Base-by-base conservation (phyloP, 2,113 vertebrate genomes). In the Coturnix japonica region DNA sequence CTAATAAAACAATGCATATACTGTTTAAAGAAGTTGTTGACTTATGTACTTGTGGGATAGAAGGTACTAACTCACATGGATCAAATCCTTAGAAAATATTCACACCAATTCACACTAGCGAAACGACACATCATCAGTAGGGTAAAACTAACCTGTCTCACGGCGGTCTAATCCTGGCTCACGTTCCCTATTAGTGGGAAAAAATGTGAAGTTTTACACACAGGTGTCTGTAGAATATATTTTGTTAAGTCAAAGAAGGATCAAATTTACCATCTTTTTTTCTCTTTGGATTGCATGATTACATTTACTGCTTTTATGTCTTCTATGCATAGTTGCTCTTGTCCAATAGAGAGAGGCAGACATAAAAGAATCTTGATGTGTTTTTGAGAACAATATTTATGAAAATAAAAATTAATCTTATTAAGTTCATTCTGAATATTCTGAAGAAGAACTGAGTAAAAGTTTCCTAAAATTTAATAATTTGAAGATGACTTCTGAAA, bases 41-140 rank as follows among this genome's bases (percentile, higher is more conserved):
- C 2, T 78, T 91, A 63, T 8, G 1, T 28, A 21, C 56, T 9
- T 69, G 13, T 83, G 25, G 41, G 8, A 54, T 17, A 49, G 49
- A 63, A 73, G 19, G 26, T 78, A 51, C 5, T 20, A 67, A 59
- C 18, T 19, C n/a, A 81, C 46, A 47, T 56, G 43, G 41, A 83
- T 83, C 60, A 93, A 67, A 91, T 11, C 5, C 39, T 31, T 73
- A 59, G 37, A 91, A 90, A 91, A 67, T 59, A 86, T 82, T 91
- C 67, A 73, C 76, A 77, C 31, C 7, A 90, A 54, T n/a, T n/a
- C n/a, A n/a, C n/a, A n/a, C n/a, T n/a, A n/a, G n/a, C n/a, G n/a
- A n/a, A n/a, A n/a, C n/a, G n/a, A n/a, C n/a, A n/a, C n/a, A n/a
- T n/a, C n/a, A n/a, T n/a, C n/a, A n/a, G n/a, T n/a, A n/a, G n/a